These are phyloP conservation scores for Microvelia longipes DNA, from an alignment of 1,140 invertebrate genomes.

Conservation along the genomic window DNA sequence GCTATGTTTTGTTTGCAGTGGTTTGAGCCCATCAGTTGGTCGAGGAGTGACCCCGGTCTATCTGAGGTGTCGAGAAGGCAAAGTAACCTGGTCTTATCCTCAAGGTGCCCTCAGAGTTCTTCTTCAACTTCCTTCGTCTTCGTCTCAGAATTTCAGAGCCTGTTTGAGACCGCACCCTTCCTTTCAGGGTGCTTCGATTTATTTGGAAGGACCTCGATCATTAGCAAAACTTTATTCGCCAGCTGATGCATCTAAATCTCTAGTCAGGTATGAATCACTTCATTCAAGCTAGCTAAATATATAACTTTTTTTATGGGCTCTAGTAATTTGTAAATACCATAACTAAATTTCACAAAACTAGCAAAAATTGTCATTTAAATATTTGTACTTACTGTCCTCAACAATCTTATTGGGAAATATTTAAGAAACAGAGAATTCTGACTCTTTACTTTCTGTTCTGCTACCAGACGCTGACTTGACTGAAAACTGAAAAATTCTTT, in stretches of 20 bases:
- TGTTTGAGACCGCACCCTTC: conserved; percentile 42
- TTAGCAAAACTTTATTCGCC: conserved; percentile 45
- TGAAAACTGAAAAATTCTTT: no score
- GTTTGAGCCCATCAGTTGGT: conserved; percentile 3
- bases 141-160: conserved; percentile 45
- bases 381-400: no score
- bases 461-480: no score
- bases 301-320: background rate
- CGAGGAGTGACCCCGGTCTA: conserved; percentile 58
- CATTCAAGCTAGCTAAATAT: background rate
- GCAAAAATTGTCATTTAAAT: no score
- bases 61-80: conserved; percentile 53
- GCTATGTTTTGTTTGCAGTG: background rate
- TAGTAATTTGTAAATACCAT: no score
- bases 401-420: no score
- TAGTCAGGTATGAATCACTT: conserved; percentile 36
- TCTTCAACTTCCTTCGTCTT: conserved; percentile 37
- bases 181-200: conserved; percentile 43
- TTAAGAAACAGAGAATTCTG: no score
- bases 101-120: conserved; percentile 53
- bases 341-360: no score
- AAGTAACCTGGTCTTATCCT: conserved; percentile 55
- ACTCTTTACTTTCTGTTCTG: no score
- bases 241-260: conserved; percentile 29
- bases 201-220: conserved; percentile 47